phyloP scores from a whole-genome alignment of 2,888 invertebrate species.

The Tiphia femorata region DNA sequence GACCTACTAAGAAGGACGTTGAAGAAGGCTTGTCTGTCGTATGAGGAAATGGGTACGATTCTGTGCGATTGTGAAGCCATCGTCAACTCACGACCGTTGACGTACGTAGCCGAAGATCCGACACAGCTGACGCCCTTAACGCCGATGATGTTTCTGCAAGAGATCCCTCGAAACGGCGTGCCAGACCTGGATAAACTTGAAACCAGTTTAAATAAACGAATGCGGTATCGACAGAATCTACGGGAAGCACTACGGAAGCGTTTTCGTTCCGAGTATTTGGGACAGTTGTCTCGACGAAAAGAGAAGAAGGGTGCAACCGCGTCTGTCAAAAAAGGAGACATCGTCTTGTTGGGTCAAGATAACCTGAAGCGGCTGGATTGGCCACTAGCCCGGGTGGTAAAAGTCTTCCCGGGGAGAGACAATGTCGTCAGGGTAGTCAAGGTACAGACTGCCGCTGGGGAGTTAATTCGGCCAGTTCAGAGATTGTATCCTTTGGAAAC shows the following conservation, averaged over 20 bases:
- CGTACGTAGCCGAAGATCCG: slow-evolving; percentile 36
- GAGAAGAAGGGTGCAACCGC: not conserved
- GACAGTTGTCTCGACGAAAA: not conserved
- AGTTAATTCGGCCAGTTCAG: not conserved
- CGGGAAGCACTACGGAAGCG: not conserved
- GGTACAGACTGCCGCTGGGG: not conserved
- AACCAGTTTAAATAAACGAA: not conserved
- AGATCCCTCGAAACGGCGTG: slow-evolving; percentile 3
- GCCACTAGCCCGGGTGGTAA: not conserved
- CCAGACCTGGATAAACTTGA: slow-evolving; percentile 2
- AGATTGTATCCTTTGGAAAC: not conserved
- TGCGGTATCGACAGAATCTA: not conserved
- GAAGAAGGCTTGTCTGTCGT: slow-evolving; percentile 48
- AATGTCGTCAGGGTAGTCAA: not conserved
- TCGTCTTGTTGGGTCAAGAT: not conserved
- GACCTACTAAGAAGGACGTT: slow-evolving; percentile 57
- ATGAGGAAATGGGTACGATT: slow-evolving; percentile 49
- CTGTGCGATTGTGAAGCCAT: slow-evolving; percentile 54
- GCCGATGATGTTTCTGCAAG: slow-evolving; percentile 35
- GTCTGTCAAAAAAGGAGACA: not conserved
- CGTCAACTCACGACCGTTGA: slow-evolving; percentile 60
- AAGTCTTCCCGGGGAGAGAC: not conserved
- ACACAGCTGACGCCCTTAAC: slow-evolving; percentile 35
- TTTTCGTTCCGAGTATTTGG: not conserved
- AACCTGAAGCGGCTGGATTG: slow-evolving; percentile 22